These are phyloP conservation scores for Zaprionus taronus DNA, from an alignment of 1,140 invertebrate species.

Conservation along the genomic window DNA sequence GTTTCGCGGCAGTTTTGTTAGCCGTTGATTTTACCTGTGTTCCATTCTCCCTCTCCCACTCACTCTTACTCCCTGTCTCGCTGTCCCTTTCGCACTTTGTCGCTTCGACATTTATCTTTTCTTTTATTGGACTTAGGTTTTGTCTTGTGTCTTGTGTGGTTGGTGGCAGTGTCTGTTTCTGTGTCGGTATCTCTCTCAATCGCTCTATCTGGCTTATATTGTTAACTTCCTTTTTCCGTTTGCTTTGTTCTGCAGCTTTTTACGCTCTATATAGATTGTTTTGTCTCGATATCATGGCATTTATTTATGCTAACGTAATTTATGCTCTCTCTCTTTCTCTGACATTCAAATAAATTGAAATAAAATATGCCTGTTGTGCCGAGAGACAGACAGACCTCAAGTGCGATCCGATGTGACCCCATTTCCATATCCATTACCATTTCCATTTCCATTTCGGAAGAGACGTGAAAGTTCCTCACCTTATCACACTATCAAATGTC, in stretches of 20 bases:
- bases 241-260: conserved; percentile 53
- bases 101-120: conserved; percentile 77
- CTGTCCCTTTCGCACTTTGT: conserved; percentile 37
- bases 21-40: conserved; percentile 57
- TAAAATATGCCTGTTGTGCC: conserved; percentile 56
- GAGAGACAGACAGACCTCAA: not conserved
- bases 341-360: conserved; percentile 77
- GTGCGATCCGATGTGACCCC: conserved; percentile 16
- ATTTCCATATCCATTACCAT: conserved; percentile 34
- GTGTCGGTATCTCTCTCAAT: conserved; percentile 64
- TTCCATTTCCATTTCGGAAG: conserved; percentile 27
- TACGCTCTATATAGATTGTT: conserved; percentile 76
- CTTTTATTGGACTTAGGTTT: conserved; percentile 73
- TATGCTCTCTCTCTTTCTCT: conserved; percentile 54
- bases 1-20: conserved; percentile 60
- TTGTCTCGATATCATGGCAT: conserved; percentile 58
- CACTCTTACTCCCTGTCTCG: not conserved
- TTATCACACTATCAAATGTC: conserved; percentile 45
- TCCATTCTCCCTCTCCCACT: conserved; percentile 1
- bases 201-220: conserved; percentile 81
- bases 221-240: conserved; percentile 81
- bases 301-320: conserved; percentile 73
- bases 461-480: conserved; percentile 51
- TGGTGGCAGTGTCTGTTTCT: conserved; percentile 34
- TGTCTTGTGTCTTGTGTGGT: conserved; percentile 25